Percentiles rank a stretch among this genome's conserved stretches.
Conservation (phyloP, 1,140 invertebrate species). For the Drosophila tsacasi region DNA sequence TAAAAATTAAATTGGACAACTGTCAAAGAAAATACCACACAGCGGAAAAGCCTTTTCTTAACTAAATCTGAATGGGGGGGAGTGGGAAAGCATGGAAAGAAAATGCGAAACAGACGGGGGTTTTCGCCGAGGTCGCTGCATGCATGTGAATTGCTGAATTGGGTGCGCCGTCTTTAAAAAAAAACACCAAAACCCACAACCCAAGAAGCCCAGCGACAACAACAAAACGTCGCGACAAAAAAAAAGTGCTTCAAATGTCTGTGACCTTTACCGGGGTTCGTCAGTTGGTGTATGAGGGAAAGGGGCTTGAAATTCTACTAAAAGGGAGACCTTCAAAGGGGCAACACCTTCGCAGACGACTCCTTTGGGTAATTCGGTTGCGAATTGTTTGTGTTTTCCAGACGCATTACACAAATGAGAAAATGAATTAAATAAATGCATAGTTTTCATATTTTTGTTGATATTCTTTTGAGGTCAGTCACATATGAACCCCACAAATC, state of each 20-base stretch:
- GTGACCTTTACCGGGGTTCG: constrained; percentile 58
- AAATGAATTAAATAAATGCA: constrained; percentile 50
- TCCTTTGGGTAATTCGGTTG: constrained; percentile 53
- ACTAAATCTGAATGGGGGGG: not conserved
- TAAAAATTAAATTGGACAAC: constrained; percentile 62
- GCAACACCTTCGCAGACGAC: constrained; percentile 45
- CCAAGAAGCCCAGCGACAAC: constrained; percentile 46
- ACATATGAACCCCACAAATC: constrained; percentile 4
- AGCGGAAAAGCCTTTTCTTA: constrained; percentile 16
- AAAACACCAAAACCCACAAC: constrained; percentile 25
- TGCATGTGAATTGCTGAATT: constrained; percentile 62
- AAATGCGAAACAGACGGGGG: constrained; percentile 16
- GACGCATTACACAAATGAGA: constrained; percentile 69
- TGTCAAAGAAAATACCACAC: constrained; percentile 29
- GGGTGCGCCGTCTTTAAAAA: constrained; percentile 40
- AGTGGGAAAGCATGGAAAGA: not conserved
- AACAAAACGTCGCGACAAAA: constrained; percentile 68
- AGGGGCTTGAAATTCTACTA: not conserved
- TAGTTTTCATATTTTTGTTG: constrained; percentile 11
- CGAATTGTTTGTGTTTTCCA: constrained; percentile 51
- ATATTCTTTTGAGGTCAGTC: not conserved
- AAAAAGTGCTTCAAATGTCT: constrained; percentile 74
- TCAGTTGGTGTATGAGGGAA: not conserved
- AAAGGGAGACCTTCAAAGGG: constrained; percentile 37
- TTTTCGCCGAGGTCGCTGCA: constrained; percentile 46